Conservation (phyloP, 2,888 invertebrate species). For the Clivina fossor region DNA sequence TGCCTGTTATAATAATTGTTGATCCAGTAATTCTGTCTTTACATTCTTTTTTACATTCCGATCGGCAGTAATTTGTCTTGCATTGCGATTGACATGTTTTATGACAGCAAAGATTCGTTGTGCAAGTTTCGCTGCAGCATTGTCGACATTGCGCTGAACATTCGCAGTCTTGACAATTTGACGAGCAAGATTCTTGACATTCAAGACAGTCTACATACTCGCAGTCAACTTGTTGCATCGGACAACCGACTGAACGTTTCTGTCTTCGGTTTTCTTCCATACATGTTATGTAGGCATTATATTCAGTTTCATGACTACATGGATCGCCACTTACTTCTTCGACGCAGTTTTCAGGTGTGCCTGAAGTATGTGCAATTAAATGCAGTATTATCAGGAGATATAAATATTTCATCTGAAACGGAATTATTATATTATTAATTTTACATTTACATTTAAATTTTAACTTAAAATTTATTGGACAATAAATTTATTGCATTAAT, state of each 20-base stretch:
- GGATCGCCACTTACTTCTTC: constrained; percentile 34
- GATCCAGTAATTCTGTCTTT: constrained; percentile 24
- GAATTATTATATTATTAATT: not conserved
- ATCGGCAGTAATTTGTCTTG: constrained; percentile 45
- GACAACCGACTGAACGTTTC: constrained; percentile 43
- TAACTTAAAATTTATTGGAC: no score
- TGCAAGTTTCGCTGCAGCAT: constrained; percentile 40
- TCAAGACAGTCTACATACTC: constrained; percentile 41
- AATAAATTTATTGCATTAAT: no score
- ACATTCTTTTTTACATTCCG: constrained; percentile 27
- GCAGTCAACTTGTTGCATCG: constrained; percentile 36
- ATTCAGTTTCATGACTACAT: constrained; percentile 41
- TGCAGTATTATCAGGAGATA: constrained; percentile 13
- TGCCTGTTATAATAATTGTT: no score
- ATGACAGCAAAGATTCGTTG: constrained; percentile 50
- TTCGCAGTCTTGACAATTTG: constrained; percentile 45
- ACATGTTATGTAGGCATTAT: constrained; percentile 47
- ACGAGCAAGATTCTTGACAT: constrained; percentile 33
- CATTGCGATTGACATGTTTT: constrained; percentile 50
- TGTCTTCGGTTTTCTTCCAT: constrained; percentile 42
- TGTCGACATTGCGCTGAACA: constrained; percentile 42
- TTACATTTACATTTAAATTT: no score
- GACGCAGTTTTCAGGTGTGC: constrained; percentile 43
- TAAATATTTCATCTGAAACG: constrained; percentile 33
- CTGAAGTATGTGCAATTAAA: constrained; percentile 9